Base-by-base conservation (phyloP, 2,797 vertebrate genomes). In the Anomalospiza imberbis region DNA sequence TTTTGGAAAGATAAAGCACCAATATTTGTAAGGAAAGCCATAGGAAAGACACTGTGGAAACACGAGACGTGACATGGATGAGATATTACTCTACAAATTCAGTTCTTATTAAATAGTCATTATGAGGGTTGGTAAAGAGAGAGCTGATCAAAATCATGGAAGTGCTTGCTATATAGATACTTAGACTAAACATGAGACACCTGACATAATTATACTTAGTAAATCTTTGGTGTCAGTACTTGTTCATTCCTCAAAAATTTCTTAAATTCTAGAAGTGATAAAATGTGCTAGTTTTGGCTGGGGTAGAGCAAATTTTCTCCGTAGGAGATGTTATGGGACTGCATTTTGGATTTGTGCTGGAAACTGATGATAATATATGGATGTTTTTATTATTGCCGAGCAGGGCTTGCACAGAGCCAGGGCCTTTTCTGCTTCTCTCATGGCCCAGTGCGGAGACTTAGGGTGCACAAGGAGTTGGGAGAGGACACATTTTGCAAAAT, bases 361-460 rank as follows among this genome's bases (percentile, higher is more conserved):
- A 55, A 82, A 47, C 0, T 22, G 29, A 38, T 51, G 48, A 32
- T 38, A 63, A 54, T 2, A 4, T 2, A 12, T 1, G 1, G 6
- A 25, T 29, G 7, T 34, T 68, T 54, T 28, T 8, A 1, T 16
- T 44, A 18, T 1, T 63, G 21, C 9, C 1, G 0, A 31, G 17
- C 55, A 44, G 19, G 11, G 1, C 2, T 73, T 28, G 16, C 15
- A 14, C 3, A 48, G 13, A 26, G 1, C 3, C 34, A 50, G 31
- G 38, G 14, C 2, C 0, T 34, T 73, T 70, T n/a, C 70, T 80
- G 7, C 5, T 26, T 2, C 36, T 72, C 19, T 57, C 28, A 2
- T 5, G 12, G 10, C 4, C 7, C 8, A 36, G 1, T 0, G 1
- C 54, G 10, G 5, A 44, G 19, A 10, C 19, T 80, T 4, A 1